Base-by-base conservation (phyloP, 2,113 vertebrate species). In the Saimiri boliviensis region DNA sequence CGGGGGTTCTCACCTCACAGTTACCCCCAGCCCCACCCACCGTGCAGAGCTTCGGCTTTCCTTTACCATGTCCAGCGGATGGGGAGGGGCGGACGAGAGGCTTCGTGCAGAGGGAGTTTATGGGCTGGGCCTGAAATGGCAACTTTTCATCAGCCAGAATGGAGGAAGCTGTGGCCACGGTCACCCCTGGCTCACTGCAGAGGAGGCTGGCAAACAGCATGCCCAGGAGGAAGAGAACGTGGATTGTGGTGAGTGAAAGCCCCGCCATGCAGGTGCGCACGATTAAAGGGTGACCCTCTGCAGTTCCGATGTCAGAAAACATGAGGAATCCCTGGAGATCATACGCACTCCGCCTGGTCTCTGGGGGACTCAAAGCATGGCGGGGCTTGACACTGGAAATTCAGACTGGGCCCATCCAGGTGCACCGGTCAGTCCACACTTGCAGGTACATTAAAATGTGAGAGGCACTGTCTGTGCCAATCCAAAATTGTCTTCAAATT, bases 21-120 rank as follows among this genome's bases (percentile, higher is more conserved):
- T 23, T 5, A 7, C 6, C 6, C 19, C 32, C 25, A 13, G 17
- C 5, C 13, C 37, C 52, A 6, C 6, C n/a, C 40, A 56, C 27
- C 0, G 1, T 10, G 3, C 13, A 35, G 42, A 83, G 14, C 13
- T 37, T 30, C 12, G 1, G 0, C 3, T n/a, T 7, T 19, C 7
- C 63, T 45, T 52, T 56, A 56, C 11, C 21, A n/a, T 13, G 47
- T 42, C 12, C 10, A 25, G 13, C 7, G 2, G 0, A 45, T 52
- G 20, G 27, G 30, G 42, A 21, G 32, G 20, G 52, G 12, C 10
- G n/a, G 42, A 25, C 8, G 30, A 52, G 17, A 66, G 16, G 14
- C 14, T 45, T 32, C 6, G 0, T 1, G 6, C 25, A 23, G 40
- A 37, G 5, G 8, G 1, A 35, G 37, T 13, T 7, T 35, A 19